Base-by-base conservation (phyloP, 2,888 invertebrate species). In the Homarus gammarus region DNA sequence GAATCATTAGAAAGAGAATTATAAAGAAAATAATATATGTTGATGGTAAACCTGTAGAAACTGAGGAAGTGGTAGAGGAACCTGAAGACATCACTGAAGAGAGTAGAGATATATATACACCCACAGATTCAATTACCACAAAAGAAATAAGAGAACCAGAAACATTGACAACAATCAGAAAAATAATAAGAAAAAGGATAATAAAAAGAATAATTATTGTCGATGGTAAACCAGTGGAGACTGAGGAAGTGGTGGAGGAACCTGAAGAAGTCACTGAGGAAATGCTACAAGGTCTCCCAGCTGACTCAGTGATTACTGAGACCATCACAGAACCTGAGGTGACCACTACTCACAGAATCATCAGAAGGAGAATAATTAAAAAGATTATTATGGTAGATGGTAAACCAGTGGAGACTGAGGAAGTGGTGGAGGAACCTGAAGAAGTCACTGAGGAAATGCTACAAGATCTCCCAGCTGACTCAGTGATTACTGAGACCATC, bases 31-130 rank as follows among this genome's bases (percentile, higher is more conserved):
- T 75, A 22, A 38, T 61, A 27, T 72, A 68, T 31, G 38, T 88
- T 61, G 83, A 88, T 88, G 88, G 88, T n/a, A 61, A 83, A 73
- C 88, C 88, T 56, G 61, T 75, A 12, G 88, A 88, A 83, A 84
- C 81, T 31, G 84, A 72, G 31, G 81, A 79, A 38, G 51, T 84
- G 33, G 73, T 82, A 70, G 86, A 84, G 49, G 84, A 84, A 44
- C 78, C 84, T 38, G 79, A 78, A 33, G 56, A 75, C 15, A 44
- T 75, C 10, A 40, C 40, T 27, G n/a, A 27, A 27, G 70, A 70
- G 33, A 33, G 33, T 70, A 27, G 22, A 27, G 6, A 5, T 5
- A 6, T 5, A 6, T 10, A 18, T 18, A 15, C 27, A 15, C 70
- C 22, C 3, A 33, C 70, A 10, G 31, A 70, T 31, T 31, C 70